Evolutionary conservation across 1,140 invertebrate genomes (phyloP).

Genomic region (Condylostylus longicornis): DNA sequence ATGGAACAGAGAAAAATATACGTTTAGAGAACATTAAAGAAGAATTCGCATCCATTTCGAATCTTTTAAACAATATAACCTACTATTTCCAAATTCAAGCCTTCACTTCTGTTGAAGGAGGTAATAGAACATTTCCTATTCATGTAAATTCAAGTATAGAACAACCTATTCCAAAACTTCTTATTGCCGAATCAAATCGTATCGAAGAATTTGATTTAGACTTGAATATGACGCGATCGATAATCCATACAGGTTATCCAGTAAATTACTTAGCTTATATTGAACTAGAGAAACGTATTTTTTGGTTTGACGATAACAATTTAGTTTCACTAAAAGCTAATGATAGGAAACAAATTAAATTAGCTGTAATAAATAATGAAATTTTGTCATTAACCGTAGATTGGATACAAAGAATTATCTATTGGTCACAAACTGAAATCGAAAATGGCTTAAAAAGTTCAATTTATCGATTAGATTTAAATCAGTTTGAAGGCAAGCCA

Average conservation of each 20-base stretch:
- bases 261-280: slow-evolving; percentile 46
- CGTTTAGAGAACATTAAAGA: no score
- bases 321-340: slow-evolving; percentile 51
- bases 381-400: slow-evolving; percentile 49
- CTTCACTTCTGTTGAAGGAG: slow-evolving; percentile 56
- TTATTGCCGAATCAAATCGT: slow-evolving; percentile 54
- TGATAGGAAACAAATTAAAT: slow-evolving; percentile 39
- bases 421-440: slow-evolving; percentile 49
- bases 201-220: slow-evolving; percentile 61
- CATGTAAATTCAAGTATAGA: slow-evolving; percentile 40
- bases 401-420: slow-evolving; percentile 70
- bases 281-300: slow-evolving; percentile 54
- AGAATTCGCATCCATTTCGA: no score
- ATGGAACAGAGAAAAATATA: no score
- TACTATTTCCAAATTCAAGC: slow-evolving; percentile 59
- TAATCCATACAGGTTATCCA: slow-evolving; percentile 27
- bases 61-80: slow-evolving; percentile 36
- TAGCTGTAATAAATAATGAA: slow-evolving; percentile 49
- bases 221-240: slow-evolving; percentile 32
- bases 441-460: slow-evolving; percentile 8
- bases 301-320: slow-evolving; percentile 70
- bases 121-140: slow-evolving; percentile 39
- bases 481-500: slow-evolving; percentile 29
- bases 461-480: slow-evolving; percentile 44
- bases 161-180: slow-evolving; percentile 57